Conservation (phyloP, 2,888 invertebrate species). For the Elysia crispata region DNA sequence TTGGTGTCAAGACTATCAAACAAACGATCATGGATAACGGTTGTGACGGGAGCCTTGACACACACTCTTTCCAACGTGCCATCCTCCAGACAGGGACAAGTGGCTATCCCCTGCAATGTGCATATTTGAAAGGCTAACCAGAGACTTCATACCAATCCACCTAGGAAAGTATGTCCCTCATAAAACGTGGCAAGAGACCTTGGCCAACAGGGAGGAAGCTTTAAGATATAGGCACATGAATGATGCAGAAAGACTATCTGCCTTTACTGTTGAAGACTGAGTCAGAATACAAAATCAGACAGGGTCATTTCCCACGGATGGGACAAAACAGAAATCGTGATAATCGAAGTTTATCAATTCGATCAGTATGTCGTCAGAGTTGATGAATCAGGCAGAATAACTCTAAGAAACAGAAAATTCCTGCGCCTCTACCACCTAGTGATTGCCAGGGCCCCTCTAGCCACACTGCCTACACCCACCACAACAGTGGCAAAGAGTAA, state of each 20-base stretch:
- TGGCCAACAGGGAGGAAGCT: slow-evolving; percentile 4
- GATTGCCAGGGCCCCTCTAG: no score
- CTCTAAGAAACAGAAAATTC: neutral
- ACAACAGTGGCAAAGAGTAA: no score
- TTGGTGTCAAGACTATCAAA: no score
- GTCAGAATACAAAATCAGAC: slow-evolving; percentile 30
- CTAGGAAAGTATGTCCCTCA: slow-evolving; percentile 31
- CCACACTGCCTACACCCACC: no score
- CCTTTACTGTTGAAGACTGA: neutral
- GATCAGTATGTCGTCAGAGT: slow-evolving; percentile 32
- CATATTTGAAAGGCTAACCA: slow-evolving; percentile 5
- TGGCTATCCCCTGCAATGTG: slow-evolving; percentile 11
- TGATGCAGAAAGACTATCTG: no score
- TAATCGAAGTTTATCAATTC: slow-evolving; percentile 30
- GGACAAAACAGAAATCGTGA: slow-evolving; percentile 31
- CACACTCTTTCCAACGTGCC: no score
- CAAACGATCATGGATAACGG: no score
- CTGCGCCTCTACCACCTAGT: no score
- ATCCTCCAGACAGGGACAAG: neutral
- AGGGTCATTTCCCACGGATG: slow-evolving; percentile 25
- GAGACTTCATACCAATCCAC: slow-evolving; percentile 36
- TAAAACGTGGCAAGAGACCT: slow-evolving; percentile 10
- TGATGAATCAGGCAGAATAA: slow-evolving; percentile 30
- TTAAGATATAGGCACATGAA: no score
- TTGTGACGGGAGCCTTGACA: no score